These are phyloP conservation scores for Copsychus sechellarum DNA, from an alignment of 2,113 vertebrate genomes.

Conservation along the genomic window DNA sequence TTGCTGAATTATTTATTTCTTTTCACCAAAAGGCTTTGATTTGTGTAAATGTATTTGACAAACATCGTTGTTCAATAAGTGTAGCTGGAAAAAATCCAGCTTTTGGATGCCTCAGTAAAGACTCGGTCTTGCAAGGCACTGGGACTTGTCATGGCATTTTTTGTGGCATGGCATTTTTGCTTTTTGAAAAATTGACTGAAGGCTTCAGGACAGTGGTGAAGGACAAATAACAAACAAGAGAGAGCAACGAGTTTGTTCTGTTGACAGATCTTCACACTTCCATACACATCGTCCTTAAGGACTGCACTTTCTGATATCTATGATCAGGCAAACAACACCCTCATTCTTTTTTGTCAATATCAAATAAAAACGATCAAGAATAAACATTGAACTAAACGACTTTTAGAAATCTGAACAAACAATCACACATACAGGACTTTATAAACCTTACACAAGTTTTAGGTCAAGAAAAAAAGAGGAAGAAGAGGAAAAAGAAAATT, in stretches of 20 bases:
- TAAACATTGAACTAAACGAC: not conserved
- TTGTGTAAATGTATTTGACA: not conserved
- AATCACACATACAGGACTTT: not conserved
- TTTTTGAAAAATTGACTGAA: not conserved
- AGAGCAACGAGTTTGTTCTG: not conserved
- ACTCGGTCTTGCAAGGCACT: not conserved
- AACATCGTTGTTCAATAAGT: not conserved
- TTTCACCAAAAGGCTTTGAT: not conserved
- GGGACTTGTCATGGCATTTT: not conserved
- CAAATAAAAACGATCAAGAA: not conserved
- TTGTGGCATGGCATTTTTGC: not conserved
- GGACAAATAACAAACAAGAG: not conserved
- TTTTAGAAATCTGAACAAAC: not conserved
- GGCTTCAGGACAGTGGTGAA: not conserved
- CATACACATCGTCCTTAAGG: not conserved
- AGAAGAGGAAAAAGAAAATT: not conserved
- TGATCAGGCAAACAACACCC: not conserved
- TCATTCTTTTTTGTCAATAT: not conserved
- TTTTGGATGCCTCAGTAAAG: not conserved
- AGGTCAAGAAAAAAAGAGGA: not conserved
- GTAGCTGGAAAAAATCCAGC: not conserved
- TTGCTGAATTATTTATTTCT: conserved; percentile 8
- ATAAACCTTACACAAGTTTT: not conserved
- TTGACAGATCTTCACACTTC: not conserved
- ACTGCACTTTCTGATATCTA: not conserved